phyloP scores from a whole-genome alignment of 2,888 invertebrate genomes.

The Zootermopsis nevadensis region DNA sequence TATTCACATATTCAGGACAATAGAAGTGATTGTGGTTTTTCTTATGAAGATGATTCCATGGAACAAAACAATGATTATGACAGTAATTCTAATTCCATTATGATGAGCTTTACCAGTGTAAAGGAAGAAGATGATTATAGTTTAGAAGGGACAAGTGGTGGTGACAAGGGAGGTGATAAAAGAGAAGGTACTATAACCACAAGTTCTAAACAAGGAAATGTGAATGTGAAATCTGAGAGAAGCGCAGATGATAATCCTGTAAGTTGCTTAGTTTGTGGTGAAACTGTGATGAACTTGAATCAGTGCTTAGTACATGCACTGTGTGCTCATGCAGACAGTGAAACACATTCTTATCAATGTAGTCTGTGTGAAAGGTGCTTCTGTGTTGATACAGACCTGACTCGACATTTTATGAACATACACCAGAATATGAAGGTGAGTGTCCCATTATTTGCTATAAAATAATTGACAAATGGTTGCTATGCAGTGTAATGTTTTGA shows the following conservation, averaged over 20 bases:
- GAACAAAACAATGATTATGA: not conserved
- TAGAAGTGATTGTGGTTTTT: not conserved
- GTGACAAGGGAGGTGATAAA: not conserved
- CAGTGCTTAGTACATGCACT: conserved; percentile 26
- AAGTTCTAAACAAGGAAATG: not conserved
- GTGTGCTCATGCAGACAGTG: conserved; percentile 5
- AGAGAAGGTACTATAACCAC: not conserved
- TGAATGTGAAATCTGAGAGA: not conserved
- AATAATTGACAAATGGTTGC: too few relatives aligned
- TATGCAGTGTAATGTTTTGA: too few relatives aligned
- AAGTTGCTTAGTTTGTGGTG: conserved; percentile 15
- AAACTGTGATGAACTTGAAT: not conserved
- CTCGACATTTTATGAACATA: not conserved
- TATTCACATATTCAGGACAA: not conserved
- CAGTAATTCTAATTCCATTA: not conserved
- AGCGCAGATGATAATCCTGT: not conserved
- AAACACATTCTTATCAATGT: conserved; percentile 2
- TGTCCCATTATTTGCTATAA: not conserved
- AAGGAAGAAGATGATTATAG: not conserved
- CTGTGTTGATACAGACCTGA: conserved; percentile 4
- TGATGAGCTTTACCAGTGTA: not conserved
- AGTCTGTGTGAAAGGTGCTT: conserved; percentile 26
- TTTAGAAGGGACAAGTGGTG: not conserved
- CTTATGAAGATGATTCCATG: not conserved
- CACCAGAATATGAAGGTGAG: conserved; percentile 27